Conservation (phyloP, 2,113 vertebrate species). For the Phaetusa simplex region DNA sequence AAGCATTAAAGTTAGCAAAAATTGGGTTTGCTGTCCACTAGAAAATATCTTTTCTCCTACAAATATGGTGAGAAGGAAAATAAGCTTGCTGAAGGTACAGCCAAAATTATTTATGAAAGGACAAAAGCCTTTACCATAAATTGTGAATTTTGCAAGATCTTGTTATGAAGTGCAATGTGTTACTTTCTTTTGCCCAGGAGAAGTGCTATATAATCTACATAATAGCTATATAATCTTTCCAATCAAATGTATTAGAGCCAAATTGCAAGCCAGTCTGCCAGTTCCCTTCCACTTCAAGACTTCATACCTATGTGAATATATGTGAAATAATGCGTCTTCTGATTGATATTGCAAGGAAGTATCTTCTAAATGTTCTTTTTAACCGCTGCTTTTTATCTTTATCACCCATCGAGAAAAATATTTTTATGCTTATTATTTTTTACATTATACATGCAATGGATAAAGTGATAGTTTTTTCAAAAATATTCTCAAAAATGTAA, state of each 20-base stretch:
- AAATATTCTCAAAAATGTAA: not conserved
- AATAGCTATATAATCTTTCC: not conserved
- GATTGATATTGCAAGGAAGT: not conserved
- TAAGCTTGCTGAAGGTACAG: not conserved
- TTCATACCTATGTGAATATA: not conserved
- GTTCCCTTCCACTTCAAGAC: not conserved
- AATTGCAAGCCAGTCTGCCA: not conserved
- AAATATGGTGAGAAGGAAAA: not conserved
- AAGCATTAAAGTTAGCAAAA: not conserved
- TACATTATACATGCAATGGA: not conserved
- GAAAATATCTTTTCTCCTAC: not conserved
- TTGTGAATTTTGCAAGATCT: not conserved
- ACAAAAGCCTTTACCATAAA: not conserved
- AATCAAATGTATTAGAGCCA: not conserved
- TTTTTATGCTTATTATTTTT: not conserved
- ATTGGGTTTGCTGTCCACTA: not conserved
- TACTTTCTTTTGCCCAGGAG: not conserved
- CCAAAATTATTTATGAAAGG: not conserved
- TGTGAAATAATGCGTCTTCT: not conserved
- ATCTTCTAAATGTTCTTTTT: not conserved
- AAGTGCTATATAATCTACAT: not conserved
- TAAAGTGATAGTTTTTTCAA: not conserved
- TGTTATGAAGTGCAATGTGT: not conserved
- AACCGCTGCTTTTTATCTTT: not conserved
- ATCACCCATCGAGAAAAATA: not conserved